Evolutionary conservation across 2,113 vertebrate genomes (phyloP).

Genomic region (Columba livia): DNA sequence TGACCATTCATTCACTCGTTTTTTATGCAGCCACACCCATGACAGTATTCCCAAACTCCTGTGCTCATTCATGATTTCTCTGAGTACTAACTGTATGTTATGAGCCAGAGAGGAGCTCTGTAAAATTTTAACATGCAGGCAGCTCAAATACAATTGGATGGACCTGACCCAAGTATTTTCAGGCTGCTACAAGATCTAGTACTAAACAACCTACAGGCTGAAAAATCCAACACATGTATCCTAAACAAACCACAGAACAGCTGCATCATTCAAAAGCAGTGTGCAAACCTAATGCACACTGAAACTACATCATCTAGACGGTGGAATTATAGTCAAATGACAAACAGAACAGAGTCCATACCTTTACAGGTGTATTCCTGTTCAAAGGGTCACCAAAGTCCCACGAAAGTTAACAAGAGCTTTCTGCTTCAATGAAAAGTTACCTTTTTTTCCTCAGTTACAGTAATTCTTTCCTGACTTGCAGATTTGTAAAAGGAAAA

Average conservation of each 20-base stretch:
- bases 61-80: neutral
- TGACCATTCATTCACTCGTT: neutral
- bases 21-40: neutral
- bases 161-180: neutral
- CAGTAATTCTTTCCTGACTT: neutral
- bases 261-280: neutral
- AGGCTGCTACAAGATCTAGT: neutral
- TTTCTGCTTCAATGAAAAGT: neutral
- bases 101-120: neutral
- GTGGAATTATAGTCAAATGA: neutral
- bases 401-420: neutral
- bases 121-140: neutral
- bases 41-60: neutral
- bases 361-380: neutral
- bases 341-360: neutral
- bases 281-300: neutral
- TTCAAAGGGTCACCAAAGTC: neutral
- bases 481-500: neutral
- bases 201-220: neutral
- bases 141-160: neutral
- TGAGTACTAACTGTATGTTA: neutral
- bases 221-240: neutral
- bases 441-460: neutral
- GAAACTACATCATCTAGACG: neutral
- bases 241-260: neutral